These are phyloP conservation scores for Nomada flava DNA, from an alignment of 2,888 invertebrate genomes.

Conservation along the genomic window DNA sequence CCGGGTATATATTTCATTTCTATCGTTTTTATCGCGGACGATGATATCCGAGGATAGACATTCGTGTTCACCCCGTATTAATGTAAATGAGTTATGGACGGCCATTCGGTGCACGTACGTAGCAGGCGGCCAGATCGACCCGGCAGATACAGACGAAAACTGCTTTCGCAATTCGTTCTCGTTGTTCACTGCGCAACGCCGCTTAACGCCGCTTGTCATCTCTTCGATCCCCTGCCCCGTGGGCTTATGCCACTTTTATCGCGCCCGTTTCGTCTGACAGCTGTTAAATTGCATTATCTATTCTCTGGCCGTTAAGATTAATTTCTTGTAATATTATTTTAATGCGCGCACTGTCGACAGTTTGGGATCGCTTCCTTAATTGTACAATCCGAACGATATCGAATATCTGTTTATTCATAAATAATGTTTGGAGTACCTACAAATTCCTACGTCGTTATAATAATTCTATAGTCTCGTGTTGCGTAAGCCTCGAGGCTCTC, in stretches of 20 bases:
- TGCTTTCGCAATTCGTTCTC: slow-evolving; percentile 49
- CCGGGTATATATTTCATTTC: slow-evolving; percentile 47
- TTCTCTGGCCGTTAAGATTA: slow-evolving; percentile 8
- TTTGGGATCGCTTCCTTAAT: not conserved
- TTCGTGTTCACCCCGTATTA: slow-evolving; percentile 66
- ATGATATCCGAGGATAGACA: slow-evolving; percentile 58
- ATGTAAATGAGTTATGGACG: slow-evolving; percentile 68
- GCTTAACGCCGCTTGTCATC: slow-evolving; percentile 33
- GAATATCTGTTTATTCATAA: too few species aligned
- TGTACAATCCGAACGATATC: too few species aligned
- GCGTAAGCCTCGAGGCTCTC: too few species aligned
- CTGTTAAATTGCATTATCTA: slow-evolving; percentile 33
- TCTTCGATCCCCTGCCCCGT: slow-evolving; percentile 8
- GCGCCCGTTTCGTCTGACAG: slow-evolving; percentile 13
- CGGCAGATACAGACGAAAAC: slow-evolving; percentile 50
- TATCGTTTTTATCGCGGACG: slow-evolving; percentile 50
- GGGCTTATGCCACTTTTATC: slow-evolving; percentile 20
- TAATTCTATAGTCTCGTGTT: too few species aligned
- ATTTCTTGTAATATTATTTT: not conserved
- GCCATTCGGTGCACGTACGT: slow-evolving; percentile 64
- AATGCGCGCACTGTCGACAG: not conserved
- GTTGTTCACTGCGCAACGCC: slow-evolving; percentile 27
- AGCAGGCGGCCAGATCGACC: slow-evolving; percentile 58
- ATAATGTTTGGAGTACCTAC: too few species aligned
- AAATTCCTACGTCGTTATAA: too few species aligned